phyloP scores from a whole-genome alignment of 1,140 invertebrate species.

The Nomia melanderi region DNA sequence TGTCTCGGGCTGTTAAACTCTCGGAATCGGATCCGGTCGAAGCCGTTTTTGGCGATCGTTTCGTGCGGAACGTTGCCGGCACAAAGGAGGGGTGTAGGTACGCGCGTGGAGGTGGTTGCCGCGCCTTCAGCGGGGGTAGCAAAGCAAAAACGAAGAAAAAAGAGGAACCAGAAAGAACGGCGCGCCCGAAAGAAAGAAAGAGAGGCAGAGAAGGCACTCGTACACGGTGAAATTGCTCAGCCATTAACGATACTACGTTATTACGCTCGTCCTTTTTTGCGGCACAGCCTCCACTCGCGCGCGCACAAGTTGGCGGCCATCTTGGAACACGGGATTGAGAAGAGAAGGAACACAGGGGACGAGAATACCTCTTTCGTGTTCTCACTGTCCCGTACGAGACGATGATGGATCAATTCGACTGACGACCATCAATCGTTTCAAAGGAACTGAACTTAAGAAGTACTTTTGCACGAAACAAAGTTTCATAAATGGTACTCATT shows the following conservation, averaged over 20 bases:
- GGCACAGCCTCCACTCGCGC: slow-evolving; percentile 69
- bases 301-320: slow-evolving; percentile 72
- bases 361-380: slow-evolving; percentile 17
- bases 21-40: not conserved
- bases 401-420: slow-evolving; percentile 45
- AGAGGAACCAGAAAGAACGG: slow-evolving; percentile 19
- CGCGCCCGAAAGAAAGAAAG: slow-evolving; percentile 18
- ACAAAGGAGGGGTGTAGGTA: slow-evolving; percentile 16
- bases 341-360: slow-evolving; percentile 41
- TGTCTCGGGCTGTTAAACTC: slow-evolving; percentile 4
- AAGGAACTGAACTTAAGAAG: not conserved
- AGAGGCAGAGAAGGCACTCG: slow-evolving; percentile 65
- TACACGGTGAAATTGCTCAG: slow-evolving; percentile 79
- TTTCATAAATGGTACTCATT: no score
- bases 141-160: not conserved
- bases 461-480: no score
- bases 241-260: slow-evolving; percentile 81
- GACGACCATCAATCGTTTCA: slow-evolving; percentile 29
- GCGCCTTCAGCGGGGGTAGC: slow-evolving; percentile 36
- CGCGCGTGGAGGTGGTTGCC: slow-evolving; percentile 25
- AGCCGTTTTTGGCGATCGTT: slow-evolving; percentile 32
- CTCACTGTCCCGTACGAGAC: slow-evolving; percentile 4
- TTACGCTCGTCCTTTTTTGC: slow-evolving; percentile 80
- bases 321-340: slow-evolving; percentile 77
- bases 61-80: not conserved